phyloP scores from a whole-genome alignment of 2,888 invertebrate species.

The Hypolimnas misippus region DNA sequence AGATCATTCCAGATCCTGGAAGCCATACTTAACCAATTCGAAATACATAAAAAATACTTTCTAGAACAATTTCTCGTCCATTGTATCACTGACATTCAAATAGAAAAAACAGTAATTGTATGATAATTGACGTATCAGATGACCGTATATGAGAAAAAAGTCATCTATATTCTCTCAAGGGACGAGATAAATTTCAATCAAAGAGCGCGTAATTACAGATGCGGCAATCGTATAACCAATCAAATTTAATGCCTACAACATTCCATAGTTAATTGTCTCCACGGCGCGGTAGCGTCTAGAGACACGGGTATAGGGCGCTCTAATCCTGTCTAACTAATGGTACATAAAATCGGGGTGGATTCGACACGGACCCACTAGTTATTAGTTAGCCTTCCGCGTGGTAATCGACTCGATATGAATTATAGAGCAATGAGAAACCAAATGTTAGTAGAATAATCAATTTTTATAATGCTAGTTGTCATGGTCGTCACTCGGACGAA shows the following conservation, averaged over 20 bases:
- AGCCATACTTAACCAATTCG: not conserved
- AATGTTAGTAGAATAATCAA: conserved; percentile 6
- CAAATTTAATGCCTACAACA: conserved; percentile 56
- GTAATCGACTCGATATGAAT: conserved; percentile 50
- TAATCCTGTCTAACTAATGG: conserved; percentile 50
- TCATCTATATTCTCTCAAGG: conserved; percentile 38
- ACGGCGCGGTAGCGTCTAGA: conserved; percentile 42
- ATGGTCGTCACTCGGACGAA: not conserved
- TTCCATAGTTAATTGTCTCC: conserved; percentile 55
- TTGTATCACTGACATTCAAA: not conserved
- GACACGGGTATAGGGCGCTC: conserved; percentile 40
- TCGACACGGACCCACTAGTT: conserved; percentile 57
- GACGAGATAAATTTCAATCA: conserved; percentile 53
- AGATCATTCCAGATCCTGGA: not conserved
- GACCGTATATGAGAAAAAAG: conserved; percentile 33
- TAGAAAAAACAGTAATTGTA: conserved; percentile 21
- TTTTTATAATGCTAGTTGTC: not conserved
- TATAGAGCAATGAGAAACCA: conserved; percentile 43
- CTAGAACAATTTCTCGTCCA: not conserved
- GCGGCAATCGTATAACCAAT: conserved; percentile 47
- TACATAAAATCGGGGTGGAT: conserved; percentile 55
- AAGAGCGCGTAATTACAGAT: conserved; percentile 54
- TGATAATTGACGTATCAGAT: conserved; percentile 30
- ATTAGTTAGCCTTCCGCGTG: conserved; percentile 56
- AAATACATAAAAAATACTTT: not conserved